phyloP scores from a whole-genome alignment of 2,888 invertebrate species.

The Syrista parreyssii region DNA sequence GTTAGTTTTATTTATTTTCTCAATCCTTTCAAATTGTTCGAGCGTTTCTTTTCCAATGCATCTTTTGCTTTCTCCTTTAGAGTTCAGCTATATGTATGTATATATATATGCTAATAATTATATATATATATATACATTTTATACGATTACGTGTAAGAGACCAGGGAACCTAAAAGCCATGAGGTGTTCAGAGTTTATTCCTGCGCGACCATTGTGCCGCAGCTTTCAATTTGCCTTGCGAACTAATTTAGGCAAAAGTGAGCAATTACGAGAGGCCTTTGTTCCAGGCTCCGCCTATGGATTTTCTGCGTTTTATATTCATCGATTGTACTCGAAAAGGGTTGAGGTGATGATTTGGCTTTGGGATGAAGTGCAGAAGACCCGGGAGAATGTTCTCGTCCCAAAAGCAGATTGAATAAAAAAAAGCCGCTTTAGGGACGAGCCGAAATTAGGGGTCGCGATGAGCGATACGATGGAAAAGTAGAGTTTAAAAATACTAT shows the following conservation, averaged over 20 bases:
- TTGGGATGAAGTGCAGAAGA: constrained; percentile 8
- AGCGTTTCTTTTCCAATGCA: background rate
- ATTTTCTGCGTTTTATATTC: constrained; percentile 24
- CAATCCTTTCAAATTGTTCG: background rate
- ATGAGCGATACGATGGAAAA: background rate
- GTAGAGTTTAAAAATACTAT: background rate
- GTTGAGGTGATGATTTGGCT: constrained; percentile 14
- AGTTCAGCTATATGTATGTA: background rate
- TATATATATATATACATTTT: background rate
- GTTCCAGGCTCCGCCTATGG: constrained; percentile 11
- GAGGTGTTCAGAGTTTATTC: constrained; percentile 4
- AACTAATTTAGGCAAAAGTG: constrained; percentile 23
- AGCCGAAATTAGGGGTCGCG: background rate
- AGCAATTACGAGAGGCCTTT: constrained; percentile 22
- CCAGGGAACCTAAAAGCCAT: background rate
- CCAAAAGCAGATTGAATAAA: constrained; percentile 9
- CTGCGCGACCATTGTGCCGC: background rate
- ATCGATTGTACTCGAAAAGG: constrained; percentile 20
- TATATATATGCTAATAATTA: background rate
- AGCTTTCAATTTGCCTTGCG: constrained; percentile 12
- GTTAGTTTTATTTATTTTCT: background rate
- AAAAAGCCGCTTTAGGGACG: background rate
- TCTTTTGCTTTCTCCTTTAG: background rate
- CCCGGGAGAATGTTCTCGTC: constrained; percentile 10
- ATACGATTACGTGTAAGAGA: background rate